Evolutionary conservation across 2,113 vertebrate genomes (phyloP), one percentile per base, ranked within the genome.

Genomic region (Callocephalon fimbriatum): DNA sequence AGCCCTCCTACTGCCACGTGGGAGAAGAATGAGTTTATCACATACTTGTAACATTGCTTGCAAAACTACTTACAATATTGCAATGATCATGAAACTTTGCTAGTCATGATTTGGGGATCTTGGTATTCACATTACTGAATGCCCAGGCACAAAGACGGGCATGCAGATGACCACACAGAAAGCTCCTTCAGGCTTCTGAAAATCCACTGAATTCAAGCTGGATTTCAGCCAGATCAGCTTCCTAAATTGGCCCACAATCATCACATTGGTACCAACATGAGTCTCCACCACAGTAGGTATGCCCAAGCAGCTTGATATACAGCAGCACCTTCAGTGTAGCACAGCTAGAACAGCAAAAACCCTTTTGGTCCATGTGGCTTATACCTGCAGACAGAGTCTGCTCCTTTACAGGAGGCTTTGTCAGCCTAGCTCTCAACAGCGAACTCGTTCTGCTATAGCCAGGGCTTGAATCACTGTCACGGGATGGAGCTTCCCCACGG

Each of bases 391-490:
- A 84, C 59, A 83, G n/a, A 83, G 62, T 26, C 80, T 73, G 79
- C 86, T 82, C 31, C 31, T 76, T 48, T 3, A 23, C 25, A 62
- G 67, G 25, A 91, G 18, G 45, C 38, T 86, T 8, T 74, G 47
- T 20, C 91, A 88, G 67, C 67, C 56, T 5, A 20, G 37, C n/a
- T 66, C 35, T 37, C 27, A 29, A 32, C 42, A 77, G 82, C 66
- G 79, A 83, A 73, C 82, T n/a, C 1, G 0, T 50, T 50, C 63
- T 94, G 63, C 61, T 27, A 10, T 1, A 82, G 77, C 71, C 56
- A 65, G 62, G 61, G 54, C 51, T 51, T 95, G 95, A 96, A 91
- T 96, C 89, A 80, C 22, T 51, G 58, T 94, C 95, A 97, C 27
- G 62, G 59, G 95, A 95, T 45, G 25, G n/a, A 44, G 27, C 7